Conservation (phyloP, 64 coral and sea anemone genomes). For the Porites australiensis region DNA sequence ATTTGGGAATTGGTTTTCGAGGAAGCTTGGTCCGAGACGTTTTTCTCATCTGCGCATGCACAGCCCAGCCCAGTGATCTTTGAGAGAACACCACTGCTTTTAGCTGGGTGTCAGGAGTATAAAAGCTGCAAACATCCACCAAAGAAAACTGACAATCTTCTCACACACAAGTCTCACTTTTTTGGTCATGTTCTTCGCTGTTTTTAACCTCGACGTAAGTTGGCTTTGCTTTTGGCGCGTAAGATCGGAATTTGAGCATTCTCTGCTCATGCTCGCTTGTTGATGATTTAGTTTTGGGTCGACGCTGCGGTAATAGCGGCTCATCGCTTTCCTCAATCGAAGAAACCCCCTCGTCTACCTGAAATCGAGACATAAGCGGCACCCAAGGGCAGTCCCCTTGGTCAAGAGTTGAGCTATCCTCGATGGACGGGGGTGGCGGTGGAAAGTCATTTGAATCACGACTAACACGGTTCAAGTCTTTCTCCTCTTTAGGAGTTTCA, state of each 20-base stretch:
- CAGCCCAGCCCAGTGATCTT: neutral
- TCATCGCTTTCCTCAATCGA: conserved; percentile 43
- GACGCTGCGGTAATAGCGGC: conserved; percentile 23
- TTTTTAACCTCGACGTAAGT: conserved; percentile 65
- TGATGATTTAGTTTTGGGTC: conserved; percentile 11
- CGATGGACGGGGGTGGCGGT: conserved; percentile 66
- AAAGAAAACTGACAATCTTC: neutral
- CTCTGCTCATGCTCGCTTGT: conserved; percentile 11
- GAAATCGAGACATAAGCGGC: conserved; percentile 69
- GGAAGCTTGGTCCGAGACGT: neutral
- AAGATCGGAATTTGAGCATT: conserved; percentile 51
- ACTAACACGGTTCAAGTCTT: conserved; percentile 13
- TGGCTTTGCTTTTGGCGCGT: conserved; percentile 36
- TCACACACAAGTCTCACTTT: conserved; percentile 71
- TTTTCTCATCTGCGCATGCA: neutral
- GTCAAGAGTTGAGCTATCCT: conserved; percentile 5
- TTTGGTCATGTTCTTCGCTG: conserved; percentile 21
- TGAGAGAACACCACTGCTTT: too few relatives aligned
- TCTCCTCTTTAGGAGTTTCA: conserved; percentile 4
- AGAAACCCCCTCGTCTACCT: conserved; percentile 46
- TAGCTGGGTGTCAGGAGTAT: too few relatives aligned
- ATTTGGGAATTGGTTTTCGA: neutral
- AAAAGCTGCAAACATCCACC: neutral
- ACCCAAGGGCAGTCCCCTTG: conserved; percentile 76
- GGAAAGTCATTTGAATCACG: conserved; percentile 69